Percentiles rank a stretch among this genome's conserved stretches.
phyloP scores from a whole-genome alignment of 2,797 vertebrate species.

The Scleropages formosus region DNA sequence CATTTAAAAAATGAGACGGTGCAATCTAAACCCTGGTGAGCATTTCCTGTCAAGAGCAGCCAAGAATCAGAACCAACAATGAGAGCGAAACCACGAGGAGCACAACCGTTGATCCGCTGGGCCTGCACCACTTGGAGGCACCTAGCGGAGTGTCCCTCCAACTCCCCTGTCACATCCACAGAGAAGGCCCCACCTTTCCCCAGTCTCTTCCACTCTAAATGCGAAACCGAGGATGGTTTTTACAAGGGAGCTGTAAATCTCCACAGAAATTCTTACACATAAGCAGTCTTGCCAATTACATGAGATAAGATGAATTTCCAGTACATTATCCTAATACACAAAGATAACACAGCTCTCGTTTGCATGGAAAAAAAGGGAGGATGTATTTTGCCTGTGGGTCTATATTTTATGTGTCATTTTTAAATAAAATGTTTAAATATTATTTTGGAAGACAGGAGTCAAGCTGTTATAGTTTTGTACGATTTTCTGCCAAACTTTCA shows the following conservation, averaged over 20 bases:
- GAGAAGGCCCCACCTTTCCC: constrained; percentile 42
- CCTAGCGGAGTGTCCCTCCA: constrained; percentile 44
- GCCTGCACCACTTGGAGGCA: constrained; percentile 41
- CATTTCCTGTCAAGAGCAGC: constrained; percentile 14
- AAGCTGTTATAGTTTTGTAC: no score
- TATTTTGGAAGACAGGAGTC: no score
- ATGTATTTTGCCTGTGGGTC: no score
- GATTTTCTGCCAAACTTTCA: no score
- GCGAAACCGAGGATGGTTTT: background rate
- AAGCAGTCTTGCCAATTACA: no score
- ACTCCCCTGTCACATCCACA: constrained; percentile 35
- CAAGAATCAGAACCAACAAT: constrained; percentile 34
- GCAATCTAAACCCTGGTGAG: constrained; percentile 12
- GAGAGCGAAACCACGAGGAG: constrained; percentile 25
- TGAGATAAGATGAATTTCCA: no score
- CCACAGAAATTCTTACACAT: no score
- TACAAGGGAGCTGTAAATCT: background rate
- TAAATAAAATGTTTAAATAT: no score
- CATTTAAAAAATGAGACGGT: background rate
- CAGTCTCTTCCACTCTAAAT: constrained; percentile 28
- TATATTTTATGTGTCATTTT: no score
- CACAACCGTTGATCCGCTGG: constrained; percentile 23
- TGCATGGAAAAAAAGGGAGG: no score
- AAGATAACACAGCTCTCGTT: no score
- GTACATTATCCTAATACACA: no score